Percentiles rank a stretch among this genome's conserved stretches.
Evolutionary conservation across 2,888 invertebrate genomes (phyloP).

Genomic region (Agrotis segetum): DNA sequence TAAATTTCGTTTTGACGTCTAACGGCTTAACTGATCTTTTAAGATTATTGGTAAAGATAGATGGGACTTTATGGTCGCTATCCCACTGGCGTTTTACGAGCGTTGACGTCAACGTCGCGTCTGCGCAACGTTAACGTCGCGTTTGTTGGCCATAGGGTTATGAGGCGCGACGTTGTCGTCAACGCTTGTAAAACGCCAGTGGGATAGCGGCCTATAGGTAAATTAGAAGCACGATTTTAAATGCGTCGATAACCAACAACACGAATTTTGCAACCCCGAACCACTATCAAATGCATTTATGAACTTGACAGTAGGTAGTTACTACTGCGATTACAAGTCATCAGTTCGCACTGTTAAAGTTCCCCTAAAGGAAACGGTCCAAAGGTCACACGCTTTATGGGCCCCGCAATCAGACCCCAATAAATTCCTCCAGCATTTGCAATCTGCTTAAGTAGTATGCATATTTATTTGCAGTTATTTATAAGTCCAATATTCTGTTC

Average conservation of each 20-base stretch:
- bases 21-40: too few species aligned
- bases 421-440: constrained; percentile 66
- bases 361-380: constrained; percentile 30
- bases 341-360: constrained; percentile 5
- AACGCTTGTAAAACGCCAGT: too few species aligned
- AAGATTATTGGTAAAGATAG: too few species aligned
- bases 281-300: neutral
- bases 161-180: too few species aligned
- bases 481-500: constrained; percentile 40
- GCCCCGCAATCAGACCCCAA: constrained; percentile 63
- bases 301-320: neutral
- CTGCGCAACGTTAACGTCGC: too few species aligned
- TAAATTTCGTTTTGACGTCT: too few species aligned
- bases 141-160: too few species aligned
- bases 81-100: too few species aligned
- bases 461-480: constrained; percentile 59
- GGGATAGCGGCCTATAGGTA: too few species aligned
- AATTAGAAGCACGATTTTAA: neutral
- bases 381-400: constrained; percentile 66
- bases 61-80: too few species aligned
- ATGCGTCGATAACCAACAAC: neutral
- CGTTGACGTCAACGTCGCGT: too few species aligned
- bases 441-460: constrained; percentile 66
- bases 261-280: neutral
- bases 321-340: constrained; percentile 22